Percentiles rank a stretch among this genome's conserved stretches.
These are phyloP conservation scores for Hydrolagus colliei DNA, from an alignment of 2,797 vertebrate species.

Conservation along the genomic window DNA sequence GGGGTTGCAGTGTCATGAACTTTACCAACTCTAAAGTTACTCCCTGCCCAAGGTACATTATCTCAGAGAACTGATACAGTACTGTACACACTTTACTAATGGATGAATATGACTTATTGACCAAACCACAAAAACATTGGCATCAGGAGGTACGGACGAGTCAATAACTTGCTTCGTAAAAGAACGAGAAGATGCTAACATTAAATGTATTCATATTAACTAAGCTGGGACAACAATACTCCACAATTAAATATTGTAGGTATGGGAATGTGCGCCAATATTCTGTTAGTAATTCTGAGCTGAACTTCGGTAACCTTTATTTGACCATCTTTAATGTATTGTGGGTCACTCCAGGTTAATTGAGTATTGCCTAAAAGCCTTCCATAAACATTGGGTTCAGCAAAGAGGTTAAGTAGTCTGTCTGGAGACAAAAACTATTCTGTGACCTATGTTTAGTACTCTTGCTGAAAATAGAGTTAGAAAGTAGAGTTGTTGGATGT, in stretches of 20 bases:
- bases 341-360: slow-evolving; percentile 22
- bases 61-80: not conserved
- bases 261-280: not conserved
- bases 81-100: not conserved
- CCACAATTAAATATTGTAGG: not conserved
- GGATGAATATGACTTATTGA: not conserved
- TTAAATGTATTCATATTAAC: too few species aligned
- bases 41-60: not conserved
- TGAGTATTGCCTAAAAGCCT: slow-evolving; percentile 31
- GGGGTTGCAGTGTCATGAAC: not conserved
- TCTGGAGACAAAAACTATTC: slow-evolving; percentile 19
- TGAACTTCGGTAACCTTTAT: slow-evolving; percentile 22
- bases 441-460: not conserved
- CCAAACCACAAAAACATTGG: not conserved
- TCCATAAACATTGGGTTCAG: slow-evolving; percentile 30
- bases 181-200: not conserved
- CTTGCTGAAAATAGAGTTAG: slow-evolving; percentile 5
- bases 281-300: slow-evolving; percentile 14
- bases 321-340: slow-evolving; percentile 26
- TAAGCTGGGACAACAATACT: not conserved
- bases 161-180: not conserved
- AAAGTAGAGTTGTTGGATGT: not conserved
- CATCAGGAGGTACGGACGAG: too few species aligned
- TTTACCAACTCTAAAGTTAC: not conserved
- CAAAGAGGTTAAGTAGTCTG: slow-evolving; percentile 25